These are phyloP conservation scores for Hypomecis atomaria DNA, from an alignment of 2,888 invertebrate genomes.

Conservation along the genomic window DNA sequence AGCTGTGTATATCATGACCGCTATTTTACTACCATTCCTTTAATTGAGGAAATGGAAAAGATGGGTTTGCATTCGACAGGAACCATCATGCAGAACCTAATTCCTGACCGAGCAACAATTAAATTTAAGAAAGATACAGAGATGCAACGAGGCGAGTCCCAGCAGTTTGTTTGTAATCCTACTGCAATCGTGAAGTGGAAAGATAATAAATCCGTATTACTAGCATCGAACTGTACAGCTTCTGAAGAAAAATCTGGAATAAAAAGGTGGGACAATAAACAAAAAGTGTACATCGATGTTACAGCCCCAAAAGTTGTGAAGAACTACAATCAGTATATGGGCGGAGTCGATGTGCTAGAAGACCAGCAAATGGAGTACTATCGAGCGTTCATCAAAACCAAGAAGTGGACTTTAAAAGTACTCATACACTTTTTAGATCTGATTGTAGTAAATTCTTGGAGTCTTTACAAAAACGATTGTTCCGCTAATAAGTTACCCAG, in stretches of 20 bases:
- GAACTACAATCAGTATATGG: constrained; percentile 10
- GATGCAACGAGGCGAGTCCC: constrained; percentile 38
- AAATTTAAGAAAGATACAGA: constrained; percentile 37
- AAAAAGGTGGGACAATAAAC: constrained; percentile 38
- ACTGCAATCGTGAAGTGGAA: constrained; percentile 41
- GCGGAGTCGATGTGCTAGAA: constrained; percentile 4
- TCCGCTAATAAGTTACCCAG: constrained; percentile 14
- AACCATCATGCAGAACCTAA: constrained; percentile 26
- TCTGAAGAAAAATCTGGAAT: constrained; percentile 11
- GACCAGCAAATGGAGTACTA: constrained; percentile 21
- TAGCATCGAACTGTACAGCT: constrained; percentile 33
- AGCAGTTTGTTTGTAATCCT: constrained; percentile 31
- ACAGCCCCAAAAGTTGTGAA: constrained; percentile 3
- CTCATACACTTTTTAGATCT: constrained; percentile 40
- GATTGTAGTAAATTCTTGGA: constrained; percentile 43
- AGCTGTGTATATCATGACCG: constrained; percentile 46
- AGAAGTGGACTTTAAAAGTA: constrained; percentile 48
- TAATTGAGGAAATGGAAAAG: constrained; percentile 40
- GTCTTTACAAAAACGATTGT: constrained; percentile 24
- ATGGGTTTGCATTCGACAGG: constrained; percentile 11
- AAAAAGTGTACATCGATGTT: background rate
- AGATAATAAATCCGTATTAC: constrained; percentile 42
- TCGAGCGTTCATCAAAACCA: constrained; percentile 46
- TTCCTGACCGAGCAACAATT: constrained; percentile 25
- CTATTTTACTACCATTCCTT: constrained; percentile 43